phyloP scores from a whole-genome alignment of 53 echinoderm and acorn worm genomes.

The Stichopus horrens region DNA sequence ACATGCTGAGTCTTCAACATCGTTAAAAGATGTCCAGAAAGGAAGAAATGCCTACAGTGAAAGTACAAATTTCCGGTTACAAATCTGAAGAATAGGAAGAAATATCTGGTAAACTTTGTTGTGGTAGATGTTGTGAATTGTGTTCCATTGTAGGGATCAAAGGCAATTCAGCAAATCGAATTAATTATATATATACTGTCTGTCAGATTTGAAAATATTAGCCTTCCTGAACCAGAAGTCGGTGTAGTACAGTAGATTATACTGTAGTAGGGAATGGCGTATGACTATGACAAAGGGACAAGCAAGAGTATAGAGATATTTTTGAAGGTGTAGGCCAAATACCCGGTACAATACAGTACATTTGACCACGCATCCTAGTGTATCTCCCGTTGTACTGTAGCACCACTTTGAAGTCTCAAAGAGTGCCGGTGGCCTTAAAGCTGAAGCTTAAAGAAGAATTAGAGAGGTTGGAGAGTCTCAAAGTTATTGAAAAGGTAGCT shows the following conservation, averaged over 20 bases:
- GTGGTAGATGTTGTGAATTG: background rate
- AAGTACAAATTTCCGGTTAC: slow-evolving; percentile 24
- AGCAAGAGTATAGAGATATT: slow-evolving; percentile 47
- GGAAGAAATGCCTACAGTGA: background rate
- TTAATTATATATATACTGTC: no score
- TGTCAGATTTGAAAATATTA: slow-evolving; percentile 16
- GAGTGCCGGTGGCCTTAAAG: slow-evolving; percentile 56
- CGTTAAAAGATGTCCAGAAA: background rate
- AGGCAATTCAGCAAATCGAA: background rate
- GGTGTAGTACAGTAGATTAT: background rate
- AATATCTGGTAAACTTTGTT: background rate
- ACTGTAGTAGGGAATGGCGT: background rate
- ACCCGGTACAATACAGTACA: slow-evolving; percentile 54
- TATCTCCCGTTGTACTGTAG: slow-evolving; percentile 48
- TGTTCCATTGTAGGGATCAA: background rate
- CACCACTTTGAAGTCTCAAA: slow-evolving; percentile 47
- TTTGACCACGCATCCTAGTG: slow-evolving; percentile 41
- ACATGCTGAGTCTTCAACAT: slow-evolving; percentile 23
- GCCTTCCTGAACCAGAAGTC: background rate
- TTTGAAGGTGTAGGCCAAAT: slow-evolving; percentile 59
- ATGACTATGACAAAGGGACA: background rate
- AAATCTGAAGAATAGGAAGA: slow-evolving; percentile 44
- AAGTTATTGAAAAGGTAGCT: slow-evolving; percentile 52
- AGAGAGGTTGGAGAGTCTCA: slow-evolving; percentile 49
- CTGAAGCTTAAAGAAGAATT: slow-evolving; percentile 55